Conservation (phyloP, 2,888 invertebrate genomes). For the Lithosia quadra region DNA sequence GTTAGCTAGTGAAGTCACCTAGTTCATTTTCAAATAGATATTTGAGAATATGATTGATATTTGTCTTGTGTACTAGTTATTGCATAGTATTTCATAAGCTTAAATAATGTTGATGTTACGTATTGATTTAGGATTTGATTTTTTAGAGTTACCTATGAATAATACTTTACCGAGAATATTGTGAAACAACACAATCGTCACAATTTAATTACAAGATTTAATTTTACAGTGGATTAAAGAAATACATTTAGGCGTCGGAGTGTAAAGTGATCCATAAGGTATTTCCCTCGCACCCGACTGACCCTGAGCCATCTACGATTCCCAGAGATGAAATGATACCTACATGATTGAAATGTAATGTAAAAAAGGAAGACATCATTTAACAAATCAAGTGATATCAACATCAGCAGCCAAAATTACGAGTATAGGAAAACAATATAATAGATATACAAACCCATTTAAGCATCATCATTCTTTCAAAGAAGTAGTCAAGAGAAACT, state of each 20-base stretch:
- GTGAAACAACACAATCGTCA: background rate
- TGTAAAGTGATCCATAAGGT: too few species aligned
- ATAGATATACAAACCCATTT: conserved; percentile 83
- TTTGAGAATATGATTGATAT: background rate
- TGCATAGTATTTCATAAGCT: background rate
- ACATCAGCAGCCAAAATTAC: too few species aligned
- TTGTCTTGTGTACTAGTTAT: background rate
- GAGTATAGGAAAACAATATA: background rate
- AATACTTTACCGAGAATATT: background rate
- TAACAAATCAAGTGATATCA: too few species aligned
- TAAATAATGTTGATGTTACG: background rate
- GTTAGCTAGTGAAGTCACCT: background rate
- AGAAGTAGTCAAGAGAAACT: conserved; percentile 91
- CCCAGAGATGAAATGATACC: too few species aligned
- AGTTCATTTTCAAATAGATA: background rate
- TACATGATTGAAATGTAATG: too few species aligned
- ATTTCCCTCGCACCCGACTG: too few species aligned
- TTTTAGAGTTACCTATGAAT: background rate
- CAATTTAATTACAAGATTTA: background rate
- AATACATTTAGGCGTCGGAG: too few species aligned
- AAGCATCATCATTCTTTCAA: conserved; percentile 90
- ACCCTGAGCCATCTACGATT: too few species aligned
- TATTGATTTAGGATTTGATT: background rate
- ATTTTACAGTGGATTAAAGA: too few species aligned
- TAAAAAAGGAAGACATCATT: too few species aligned